A percentile compares a stretch with the other conserved stretches of the same genome.
phyloP scores from a whole-genome alignment of 2,888 invertebrate genomes.

The Ferrisia virgata region DNA sequence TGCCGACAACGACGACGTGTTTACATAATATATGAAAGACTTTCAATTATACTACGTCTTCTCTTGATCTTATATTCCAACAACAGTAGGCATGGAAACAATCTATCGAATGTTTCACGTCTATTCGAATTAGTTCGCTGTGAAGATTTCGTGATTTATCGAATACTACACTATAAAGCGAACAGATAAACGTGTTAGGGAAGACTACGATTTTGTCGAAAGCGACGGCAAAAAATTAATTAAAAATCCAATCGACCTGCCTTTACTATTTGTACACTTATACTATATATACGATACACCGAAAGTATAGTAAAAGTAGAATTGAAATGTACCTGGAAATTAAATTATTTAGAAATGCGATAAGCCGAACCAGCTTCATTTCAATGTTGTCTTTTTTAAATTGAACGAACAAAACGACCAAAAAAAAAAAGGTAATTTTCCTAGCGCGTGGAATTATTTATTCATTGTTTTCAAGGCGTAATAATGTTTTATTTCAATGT shows the following conservation, averaged over 20 bases:
- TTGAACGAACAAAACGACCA: background rate
- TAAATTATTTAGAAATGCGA: background rate
- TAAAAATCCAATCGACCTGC: background rate
- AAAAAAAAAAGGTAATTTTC: background rate
- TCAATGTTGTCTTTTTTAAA: background rate
- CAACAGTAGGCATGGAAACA: background rate
- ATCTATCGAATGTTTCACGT: background rate
- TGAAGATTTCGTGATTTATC: background rate
- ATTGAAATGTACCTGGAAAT: conserved; percentile 3
- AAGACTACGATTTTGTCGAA: background rate
- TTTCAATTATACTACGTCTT: background rate
- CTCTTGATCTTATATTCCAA: background rate
- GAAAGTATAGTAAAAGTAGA: background rate
- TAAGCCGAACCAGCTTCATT: background rate
- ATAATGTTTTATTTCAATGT: background rate
- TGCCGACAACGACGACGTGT: background rate
- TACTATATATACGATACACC: no score
- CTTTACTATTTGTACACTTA: no score
- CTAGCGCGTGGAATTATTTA: background rate
- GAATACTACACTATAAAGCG: background rate
- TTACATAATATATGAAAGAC: background rate
- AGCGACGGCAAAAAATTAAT: background rate
- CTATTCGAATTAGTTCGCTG: background rate
- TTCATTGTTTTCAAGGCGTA: background rate
- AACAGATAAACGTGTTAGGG: background rate